Base-by-base conservation (phyloP, 2,113 vertebrate species). In the Python bivittatus region DNA sequence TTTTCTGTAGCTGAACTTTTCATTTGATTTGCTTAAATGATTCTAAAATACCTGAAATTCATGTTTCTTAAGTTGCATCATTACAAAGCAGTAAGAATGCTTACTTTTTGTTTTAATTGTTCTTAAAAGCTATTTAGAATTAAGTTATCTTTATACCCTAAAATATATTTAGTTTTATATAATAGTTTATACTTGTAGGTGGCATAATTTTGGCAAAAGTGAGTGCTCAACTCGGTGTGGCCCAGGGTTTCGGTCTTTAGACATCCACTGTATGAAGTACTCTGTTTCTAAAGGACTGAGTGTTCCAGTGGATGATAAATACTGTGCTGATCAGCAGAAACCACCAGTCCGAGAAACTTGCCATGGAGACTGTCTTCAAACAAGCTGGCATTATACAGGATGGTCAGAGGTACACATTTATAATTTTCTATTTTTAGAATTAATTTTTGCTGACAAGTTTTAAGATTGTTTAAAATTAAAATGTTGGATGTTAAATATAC, bases 221-320 rank as follows among this genome's bases (percentile, higher is more conserved):
- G 98, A 99, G 56, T 99, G 99, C 84, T 99, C 99, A 0, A 96
- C 98, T 0, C 98, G 97, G 29, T 99, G 99, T 88, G 99, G 99
- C 13, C 98, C 98, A 3, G 99, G 99, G 9, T 97, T 98, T 94
- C 98, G 98, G 88, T 98, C 98, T 58, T 5, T 99, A 94, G 99
- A 99, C 6, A 95, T 99, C 86, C 97, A 96, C 91, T 99, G 99
- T 92, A 98, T 99, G 97, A 98, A 98, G 95, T 99, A 99, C 96
- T 98, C 97, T 44, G 27, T 96, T 95, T 93, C 95, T 12, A 98
- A 98, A 97, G 97, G 97, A 48, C 97, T 97, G 91, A 98, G 97
- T 61, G 97, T 98, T 53, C 97, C 97, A 53, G 97, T 98, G 87
- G 98, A 98, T 88, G 96, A 98, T 92, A 96, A 95, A 27, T 96